Evolutionary conservation across 1,140 invertebrate species (phyloP).

Genomic region (Caenorhabditis brenneri): DNA sequence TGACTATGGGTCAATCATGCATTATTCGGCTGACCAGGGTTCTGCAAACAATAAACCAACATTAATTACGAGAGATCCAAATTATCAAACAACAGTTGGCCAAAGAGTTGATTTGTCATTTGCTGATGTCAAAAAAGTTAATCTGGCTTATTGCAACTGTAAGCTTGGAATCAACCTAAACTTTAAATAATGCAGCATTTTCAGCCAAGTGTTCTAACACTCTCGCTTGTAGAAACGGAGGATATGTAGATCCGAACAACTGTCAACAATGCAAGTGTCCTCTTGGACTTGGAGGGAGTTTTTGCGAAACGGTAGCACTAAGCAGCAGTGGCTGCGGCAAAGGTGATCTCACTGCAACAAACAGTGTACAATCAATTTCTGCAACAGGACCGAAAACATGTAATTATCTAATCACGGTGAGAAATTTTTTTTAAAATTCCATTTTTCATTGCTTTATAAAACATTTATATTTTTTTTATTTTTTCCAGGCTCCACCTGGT

Average conservation of each 20-base stretch:
- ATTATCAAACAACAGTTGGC: too few species aligned
- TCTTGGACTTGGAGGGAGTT: conserved; percentile 17
- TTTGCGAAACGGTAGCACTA: background rate
- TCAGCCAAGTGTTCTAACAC: background rate
- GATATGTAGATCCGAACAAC: conserved; percentile 37
- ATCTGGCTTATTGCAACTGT: conserved; percentile 46
- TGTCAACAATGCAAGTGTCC: conserved; percentile 43
- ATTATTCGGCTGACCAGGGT: conserved; percentile 21
- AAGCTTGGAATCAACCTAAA: background rate
- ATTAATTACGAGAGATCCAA: too few species aligned
- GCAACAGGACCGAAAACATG: background rate
- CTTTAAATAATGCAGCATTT: background rate
- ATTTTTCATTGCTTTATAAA: too few species aligned
- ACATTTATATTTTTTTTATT: too few species aligned
- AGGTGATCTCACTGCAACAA: background rate
- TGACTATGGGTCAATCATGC: conserved; percentile 39
- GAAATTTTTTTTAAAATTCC: too few species aligned
- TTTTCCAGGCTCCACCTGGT: too few species aligned
- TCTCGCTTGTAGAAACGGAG: conserved; percentile 21
- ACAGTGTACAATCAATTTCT: background rate
- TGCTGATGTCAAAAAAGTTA: too few species aligned
- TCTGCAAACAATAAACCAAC: conserved; percentile 44
- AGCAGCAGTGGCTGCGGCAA: conserved; percentile 3
- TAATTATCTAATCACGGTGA: conserved; percentile 31
- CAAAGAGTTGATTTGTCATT: too few species aligned